Base-by-base conservation (phyloP, 2,113 vertebrate genomes). In the Erythrocercus mccallii region DNA sequence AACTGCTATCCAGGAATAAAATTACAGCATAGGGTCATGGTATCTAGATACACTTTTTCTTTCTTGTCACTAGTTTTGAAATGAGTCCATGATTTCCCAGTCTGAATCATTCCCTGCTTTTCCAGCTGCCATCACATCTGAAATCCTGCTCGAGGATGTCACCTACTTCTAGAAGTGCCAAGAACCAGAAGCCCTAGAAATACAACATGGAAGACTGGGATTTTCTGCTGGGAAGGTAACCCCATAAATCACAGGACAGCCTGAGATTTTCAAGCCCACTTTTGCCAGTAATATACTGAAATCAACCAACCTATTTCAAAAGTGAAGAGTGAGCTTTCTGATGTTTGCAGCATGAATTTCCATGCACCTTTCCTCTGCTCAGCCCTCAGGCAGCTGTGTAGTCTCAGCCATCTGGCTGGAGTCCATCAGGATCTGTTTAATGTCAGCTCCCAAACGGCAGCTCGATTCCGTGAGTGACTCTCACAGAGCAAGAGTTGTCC, bases 401-500 rank as follows among this genome's bases (percentile, higher is more conserved):
- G 74, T 30, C 48, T 30, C 91, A 93, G 71, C 62, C 70, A 82
- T 38, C 57, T 76, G 82, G 48, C 66, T 21, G 27, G 53, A 88
- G 86, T 62, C 53, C 53, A 19, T 28, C 38, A 44, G 53, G 62
- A 65, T 56, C 53, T 93, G 48, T 23, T 71, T n/a, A 68, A 86
- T 23, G 71, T 33, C 91, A 82, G 70, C 47, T 87, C 91, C 74
- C 50, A 58, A 25, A 58, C 0, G 0, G n/a, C 48, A 85, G 38
- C 38, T 61, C 0, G 0, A 27, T 72, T 57, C 27, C 0, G 0
- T 51, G 40, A 72, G 53, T 4, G 25, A 48, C 58, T 73, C 51
- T 56, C 58, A 16, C n/a, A 51, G 40, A 86, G 68, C 4, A 2
- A 40, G 76, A 65, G 54, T 28, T 2, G 0, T 70, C 68, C 83